A percentile compares a stretch with the other conserved stretches of the same genome.
Conservation (phyloP, 2,797 vertebrate genomes). For the Hipposideros larvatus region DNA sequence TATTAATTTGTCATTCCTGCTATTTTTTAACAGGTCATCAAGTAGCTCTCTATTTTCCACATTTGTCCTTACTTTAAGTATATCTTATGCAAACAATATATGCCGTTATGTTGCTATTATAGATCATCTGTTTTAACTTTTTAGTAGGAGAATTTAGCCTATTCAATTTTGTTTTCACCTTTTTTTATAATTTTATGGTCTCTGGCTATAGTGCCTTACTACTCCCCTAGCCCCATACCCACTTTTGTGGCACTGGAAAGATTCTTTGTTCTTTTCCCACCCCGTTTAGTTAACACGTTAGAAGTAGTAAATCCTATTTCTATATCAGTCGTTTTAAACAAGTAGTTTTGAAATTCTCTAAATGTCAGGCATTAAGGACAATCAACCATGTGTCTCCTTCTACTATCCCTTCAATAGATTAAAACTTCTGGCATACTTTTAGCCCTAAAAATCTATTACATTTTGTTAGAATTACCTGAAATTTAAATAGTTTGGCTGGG, state of each 20-base stretch:
- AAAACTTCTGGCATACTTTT: not conserved
- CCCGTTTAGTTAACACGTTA: not conserved
- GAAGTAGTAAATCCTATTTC: not conserved
- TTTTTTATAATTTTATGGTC: not conserved
- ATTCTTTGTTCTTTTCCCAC: not conserved
- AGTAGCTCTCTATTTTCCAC: not conserved
- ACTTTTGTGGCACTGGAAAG: not conserved
- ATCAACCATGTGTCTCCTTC: not conserved
- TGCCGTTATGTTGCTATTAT: not conserved
- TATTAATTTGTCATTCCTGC: not conserved
- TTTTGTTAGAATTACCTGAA: not conserved
- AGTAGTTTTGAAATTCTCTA: not conserved
- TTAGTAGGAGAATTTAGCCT: not conserved
- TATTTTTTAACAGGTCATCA: not conserved
- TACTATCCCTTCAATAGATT: too few relatives aligned
- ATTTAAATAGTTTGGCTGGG: not conserved
- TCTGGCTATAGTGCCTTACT: not conserved
- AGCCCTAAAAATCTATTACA: not conserved
- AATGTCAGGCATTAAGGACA: not conserved
- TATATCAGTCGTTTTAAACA: not conserved
- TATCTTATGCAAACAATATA: not conserved
- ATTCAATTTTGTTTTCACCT: not conserved
- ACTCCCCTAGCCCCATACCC: rapidly evolving
- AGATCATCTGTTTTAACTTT: not conserved
- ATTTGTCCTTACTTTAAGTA: not conserved